Conservation (phyloP, 2,888 invertebrate species). For the Platycheirus albimanus region DNA sequence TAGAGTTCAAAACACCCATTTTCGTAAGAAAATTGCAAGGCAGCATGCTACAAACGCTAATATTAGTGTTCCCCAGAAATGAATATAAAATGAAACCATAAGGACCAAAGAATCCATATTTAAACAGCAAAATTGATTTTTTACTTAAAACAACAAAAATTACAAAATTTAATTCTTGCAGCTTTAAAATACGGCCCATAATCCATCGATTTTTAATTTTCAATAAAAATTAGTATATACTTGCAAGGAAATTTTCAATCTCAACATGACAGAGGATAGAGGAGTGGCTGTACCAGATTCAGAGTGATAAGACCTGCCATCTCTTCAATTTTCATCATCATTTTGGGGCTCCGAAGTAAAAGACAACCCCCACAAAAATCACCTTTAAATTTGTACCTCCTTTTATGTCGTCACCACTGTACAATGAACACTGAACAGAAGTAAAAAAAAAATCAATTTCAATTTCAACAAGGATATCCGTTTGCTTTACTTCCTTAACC, state of each 20-base stretch:
- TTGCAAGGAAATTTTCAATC: background rate
- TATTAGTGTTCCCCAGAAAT: too few species aligned
- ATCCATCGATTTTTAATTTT: background rate
- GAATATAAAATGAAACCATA: too few species aligned
- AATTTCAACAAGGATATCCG: slow-evolving; percentile 68
- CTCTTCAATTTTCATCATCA: slow-evolving; percentile 10
- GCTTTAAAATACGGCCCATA: too few species aligned
- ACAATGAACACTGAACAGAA: background rate
- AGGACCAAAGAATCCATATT: too few species aligned
- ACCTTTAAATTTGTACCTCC: slow-evolving; percentile 34
- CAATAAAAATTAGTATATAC: slow-evolving; percentile 8
- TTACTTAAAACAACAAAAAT: too few species aligned
- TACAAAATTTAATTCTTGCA: too few species aligned
- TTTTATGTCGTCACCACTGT: slow-evolving; percentile 18
- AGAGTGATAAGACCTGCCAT: background rate
- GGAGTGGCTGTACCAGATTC: too few species aligned
- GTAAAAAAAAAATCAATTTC: slow-evolving; percentile 66
- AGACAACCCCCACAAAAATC: slow-evolving; percentile 43
- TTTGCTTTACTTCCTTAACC: slow-evolving; percentile 42
- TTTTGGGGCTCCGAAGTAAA: background rate
- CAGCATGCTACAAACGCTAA: too few species aligned
- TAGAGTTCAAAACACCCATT: too few species aligned
- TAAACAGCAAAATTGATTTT: too few species aligned
- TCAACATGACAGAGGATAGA: background rate
- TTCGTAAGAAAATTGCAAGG: too few species aligned